These are phyloP conservation scores for Sebastes schlegelii DNA, from an alignment of 2,113 vertebrate genomes.

Conservation along the genomic window DNA sequence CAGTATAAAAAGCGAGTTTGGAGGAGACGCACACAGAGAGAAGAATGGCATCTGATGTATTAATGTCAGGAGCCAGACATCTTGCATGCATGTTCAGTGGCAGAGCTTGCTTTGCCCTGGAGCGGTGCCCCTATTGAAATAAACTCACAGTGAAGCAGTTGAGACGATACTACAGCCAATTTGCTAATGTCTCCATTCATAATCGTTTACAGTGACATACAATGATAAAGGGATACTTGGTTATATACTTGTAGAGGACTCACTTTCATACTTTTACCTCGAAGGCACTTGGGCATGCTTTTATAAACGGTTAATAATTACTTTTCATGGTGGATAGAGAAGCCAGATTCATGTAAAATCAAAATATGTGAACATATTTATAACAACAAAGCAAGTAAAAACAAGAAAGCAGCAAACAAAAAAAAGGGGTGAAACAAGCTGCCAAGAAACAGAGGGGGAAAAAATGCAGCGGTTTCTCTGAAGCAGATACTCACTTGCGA, in stretches of 20 bases:
- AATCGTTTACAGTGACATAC: conserved; percentile 11
- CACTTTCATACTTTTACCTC: neutral
- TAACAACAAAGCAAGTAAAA: conserved; percentile 33
- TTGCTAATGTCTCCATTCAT: conserved; percentile 23
- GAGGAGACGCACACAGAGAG: conserved; percentile 22
- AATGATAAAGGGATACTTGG: neutral
- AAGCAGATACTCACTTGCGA: conserved; percentile 92
- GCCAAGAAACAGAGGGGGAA: conserved; percentile 48
- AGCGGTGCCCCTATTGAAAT: conserved; percentile 26
- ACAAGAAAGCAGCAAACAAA: conserved; percentile 39
- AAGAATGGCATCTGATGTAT: conserved; percentile 29
- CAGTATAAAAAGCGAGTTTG: conserved; percentile 6
- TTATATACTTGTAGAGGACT: neutral
- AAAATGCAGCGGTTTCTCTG: conserved; percentile 56
- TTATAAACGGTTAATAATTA: conserved; percentile 3
- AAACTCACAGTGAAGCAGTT: conserved; percentile 7
- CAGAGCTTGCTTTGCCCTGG: conserved; percentile 11
- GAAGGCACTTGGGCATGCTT: neutral
- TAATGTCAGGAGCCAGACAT: conserved; percentile 42
- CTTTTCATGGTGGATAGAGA: neutral
- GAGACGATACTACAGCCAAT: conserved; percentile 17
- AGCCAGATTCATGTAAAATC: neutral
- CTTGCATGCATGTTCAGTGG: conserved; percentile 11
- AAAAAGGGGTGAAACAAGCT: conserved; percentile 34
- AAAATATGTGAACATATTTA: conserved; percentile 16